phyloP scores from a whole-genome alignment of 2,797 vertebrate genomes.

The Brotula barbata region DNA sequence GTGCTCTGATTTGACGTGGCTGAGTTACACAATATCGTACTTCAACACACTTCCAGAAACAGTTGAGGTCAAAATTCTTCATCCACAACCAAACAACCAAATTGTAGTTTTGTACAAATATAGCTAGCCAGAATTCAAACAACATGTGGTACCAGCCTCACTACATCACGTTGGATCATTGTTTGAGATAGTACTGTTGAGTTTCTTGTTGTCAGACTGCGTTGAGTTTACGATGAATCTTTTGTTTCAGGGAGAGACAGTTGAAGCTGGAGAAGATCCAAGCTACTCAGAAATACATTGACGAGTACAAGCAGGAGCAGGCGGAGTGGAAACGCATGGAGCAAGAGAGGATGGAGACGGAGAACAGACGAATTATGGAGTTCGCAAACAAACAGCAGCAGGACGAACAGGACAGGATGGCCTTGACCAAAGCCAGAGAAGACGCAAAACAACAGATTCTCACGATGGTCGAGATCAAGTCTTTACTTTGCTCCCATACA shows the following conservation, averaged over 20 bases:
- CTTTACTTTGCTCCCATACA: not conserved
- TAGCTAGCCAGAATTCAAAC: too few species aligned
- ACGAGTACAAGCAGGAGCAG: constrained; percentile 88
- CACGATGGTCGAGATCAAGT: constrained; percentile 74
- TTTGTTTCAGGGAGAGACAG: constrained; percentile 90
- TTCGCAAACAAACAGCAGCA: constrained; percentile 80
- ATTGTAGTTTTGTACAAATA: too few species aligned
- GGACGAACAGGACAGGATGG: constrained; percentile 80
- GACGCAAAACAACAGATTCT: constrained; percentile 82
- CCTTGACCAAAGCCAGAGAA: constrained; percentile 79
- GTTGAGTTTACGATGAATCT: too few species aligned
- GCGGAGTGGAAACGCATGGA: constrained; percentile 85
- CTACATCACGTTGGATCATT: too few species aligned
- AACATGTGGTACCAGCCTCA: too few species aligned
- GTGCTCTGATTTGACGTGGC: too few species aligned
- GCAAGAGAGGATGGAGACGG: constrained; percentile 87
- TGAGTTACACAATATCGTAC: too few species aligned
- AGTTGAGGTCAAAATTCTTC: too few species aligned
- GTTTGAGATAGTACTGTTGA: too few species aligned
- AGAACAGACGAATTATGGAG: constrained; percentile 88
- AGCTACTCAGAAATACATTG: constrained; percentile 82
- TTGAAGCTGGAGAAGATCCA: constrained; percentile 86
- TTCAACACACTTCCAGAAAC: too few species aligned
- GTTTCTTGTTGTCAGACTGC: too few species aligned
- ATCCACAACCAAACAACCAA: too few species aligned